Conservation (phyloP, 2,888 invertebrate species). For the Rotaria sp. region DNA sequence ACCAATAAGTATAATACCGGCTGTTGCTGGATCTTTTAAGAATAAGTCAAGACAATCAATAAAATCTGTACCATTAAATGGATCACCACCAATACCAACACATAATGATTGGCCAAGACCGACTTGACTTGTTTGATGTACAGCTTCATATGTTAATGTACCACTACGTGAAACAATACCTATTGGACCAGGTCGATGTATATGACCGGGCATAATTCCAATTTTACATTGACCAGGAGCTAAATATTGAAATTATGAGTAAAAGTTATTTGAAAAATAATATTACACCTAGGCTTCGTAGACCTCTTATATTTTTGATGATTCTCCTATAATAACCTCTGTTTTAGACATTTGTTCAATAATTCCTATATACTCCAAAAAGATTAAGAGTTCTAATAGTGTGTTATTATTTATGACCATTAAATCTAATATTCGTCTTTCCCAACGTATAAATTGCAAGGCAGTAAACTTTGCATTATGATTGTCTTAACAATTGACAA, state of each 20-base stretch:
- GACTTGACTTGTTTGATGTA: conserved; percentile 80
- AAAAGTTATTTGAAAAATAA: background rate
- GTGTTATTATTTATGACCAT: no score
- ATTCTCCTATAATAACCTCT: no score
- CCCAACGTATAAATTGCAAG: no score
- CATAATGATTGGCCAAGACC: conserved; percentile 85
- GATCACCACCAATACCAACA: conserved; percentile 97
- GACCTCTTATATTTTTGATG: no score
- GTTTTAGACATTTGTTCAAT: no score
- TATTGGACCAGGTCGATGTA: conserved; percentile 81
- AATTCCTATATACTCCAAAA: no score
- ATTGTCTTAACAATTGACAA: no score
- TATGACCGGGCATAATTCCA: conserved; percentile 98
- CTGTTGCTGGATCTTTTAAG: conserved; percentile 80
- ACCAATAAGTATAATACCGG: conserved; percentile 83
- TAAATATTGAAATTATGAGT: background rate
- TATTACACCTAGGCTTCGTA: no score
- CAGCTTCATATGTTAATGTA: conserved; percentile 95
- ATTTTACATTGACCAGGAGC: conserved; percentile 74
- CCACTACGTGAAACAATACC: conserved; percentile 91
- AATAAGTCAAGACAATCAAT: conserved; percentile 95
- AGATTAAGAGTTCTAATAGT: no score
- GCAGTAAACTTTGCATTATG: no score
- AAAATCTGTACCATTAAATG: conserved; percentile 98
- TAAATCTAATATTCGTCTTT: no score